phyloP scores from a whole-genome alignment of 2,888 invertebrate genomes.

The Oscheius sp. region DNA sequence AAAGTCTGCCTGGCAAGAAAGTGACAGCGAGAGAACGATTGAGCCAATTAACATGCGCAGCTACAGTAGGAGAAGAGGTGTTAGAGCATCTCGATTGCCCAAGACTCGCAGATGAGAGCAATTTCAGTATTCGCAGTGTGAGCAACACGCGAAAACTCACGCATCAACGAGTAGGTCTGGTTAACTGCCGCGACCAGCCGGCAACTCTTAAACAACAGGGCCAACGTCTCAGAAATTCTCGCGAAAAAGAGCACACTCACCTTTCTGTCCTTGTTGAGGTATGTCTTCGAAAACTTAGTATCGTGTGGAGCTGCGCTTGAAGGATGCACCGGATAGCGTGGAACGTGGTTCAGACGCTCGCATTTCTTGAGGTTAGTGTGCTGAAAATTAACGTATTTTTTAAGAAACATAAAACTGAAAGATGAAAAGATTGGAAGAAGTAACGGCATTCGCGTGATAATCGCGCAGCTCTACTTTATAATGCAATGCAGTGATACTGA shows the following conservation, averaged over 20 bases:
- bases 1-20: conserved; percentile 14
- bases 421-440: conserved; percentile 3
- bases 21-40: conserved; percentile 36
- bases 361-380: conserved; percentile 73
- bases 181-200: conserved; percentile 1
- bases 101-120: conserved; percentile 37
- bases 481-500: conserved; percentile 39
- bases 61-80: conserved; percentile 39
- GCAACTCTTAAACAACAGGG: background rate
- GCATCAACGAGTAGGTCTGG: conserved; percentile 35
- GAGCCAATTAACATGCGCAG: conserved; percentile 39
- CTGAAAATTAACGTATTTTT: conserved; percentile 54
- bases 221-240: background rate
- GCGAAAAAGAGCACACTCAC: conserved; percentile 40
- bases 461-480: conserved; percentile 35
- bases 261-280: conserved; percentile 73
- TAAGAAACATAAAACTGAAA: conserved; percentile 16
- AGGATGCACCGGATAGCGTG: conserved; percentile 72
- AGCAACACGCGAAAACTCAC: conserved; percentile 38
- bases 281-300: conserved; percentile 72
- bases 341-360: conserved; percentile 73
- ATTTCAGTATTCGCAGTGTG: conserved; percentile 33
- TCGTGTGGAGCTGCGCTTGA: conserved; percentile 69
- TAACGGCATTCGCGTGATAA: conserved; percentile 32
- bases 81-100: conserved; percentile 34